A percentile compares a stretch with the other conserved stretches of the same genome.
Conservation (phyloP, 2,888 invertebrate species). For the Neoaliturus tenellus region DNA sequence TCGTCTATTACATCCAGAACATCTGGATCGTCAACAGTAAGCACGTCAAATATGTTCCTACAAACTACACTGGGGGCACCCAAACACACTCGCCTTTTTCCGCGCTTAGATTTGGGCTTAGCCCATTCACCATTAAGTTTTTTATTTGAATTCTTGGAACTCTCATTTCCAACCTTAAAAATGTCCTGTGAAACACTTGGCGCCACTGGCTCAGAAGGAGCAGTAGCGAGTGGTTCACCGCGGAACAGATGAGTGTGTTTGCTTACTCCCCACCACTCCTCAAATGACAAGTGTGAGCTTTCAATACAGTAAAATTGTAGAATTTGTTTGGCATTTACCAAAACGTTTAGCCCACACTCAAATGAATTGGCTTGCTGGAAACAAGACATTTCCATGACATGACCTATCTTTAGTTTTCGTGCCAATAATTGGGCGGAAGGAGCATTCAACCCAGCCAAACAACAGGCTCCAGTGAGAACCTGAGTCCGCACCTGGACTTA, state of each 20-base stretch:
- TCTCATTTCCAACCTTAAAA: neutral
- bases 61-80: neutral
- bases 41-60: neutral
- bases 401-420: neutral
- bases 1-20: neutral
- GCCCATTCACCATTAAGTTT: neutral
- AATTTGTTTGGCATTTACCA: neutral
- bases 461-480: constrained; percentile 8
- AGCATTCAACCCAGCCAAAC: neutral
- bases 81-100: neutral
- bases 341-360: neutral
- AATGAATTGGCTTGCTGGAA: neutral
- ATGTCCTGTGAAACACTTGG: neutral
- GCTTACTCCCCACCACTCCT: neutral
- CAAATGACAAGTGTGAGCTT: neutral
- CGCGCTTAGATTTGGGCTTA: neutral
- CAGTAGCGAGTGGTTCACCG: neutral
- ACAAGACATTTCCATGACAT: neutral
- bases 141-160: neutral
- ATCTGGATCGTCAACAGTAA: neutral
- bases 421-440: neutral
- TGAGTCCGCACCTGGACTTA: neutral
- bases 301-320: neutral
- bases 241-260: neutral
- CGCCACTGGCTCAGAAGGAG: neutral